Base-by-base conservation (phyloP, 2,113 vertebrate genomes). In the Cyprinodon variegatus region DNA sequence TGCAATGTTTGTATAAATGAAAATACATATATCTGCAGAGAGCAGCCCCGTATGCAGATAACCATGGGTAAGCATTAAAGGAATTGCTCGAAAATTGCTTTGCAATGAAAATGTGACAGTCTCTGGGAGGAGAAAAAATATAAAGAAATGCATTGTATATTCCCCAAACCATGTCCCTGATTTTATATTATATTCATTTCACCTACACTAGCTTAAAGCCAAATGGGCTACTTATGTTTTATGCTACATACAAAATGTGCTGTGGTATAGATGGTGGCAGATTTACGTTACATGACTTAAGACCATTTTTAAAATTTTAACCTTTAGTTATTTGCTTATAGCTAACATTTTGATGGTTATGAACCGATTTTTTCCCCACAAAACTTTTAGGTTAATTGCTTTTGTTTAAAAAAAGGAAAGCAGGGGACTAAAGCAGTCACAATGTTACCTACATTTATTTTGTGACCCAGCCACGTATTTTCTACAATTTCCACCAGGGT, bases 1-100 rank as follows among this genome's bases (percentile, higher is more conserved):
- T 59, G 29, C 2, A 36, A 77, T 86, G 76, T 82, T 86, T 84
- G 74, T 81, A 76, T 78, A 78, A 91, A 90, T 86, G 68, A 86
- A 89, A 90, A 86, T 85, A 72, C 83, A 88, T 88, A 84, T 83
- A 92, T 89, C 88, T 88, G 79, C 84, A 68, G 75, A 78, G 61
- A 64, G 79, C 88, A 92, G 86, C 74, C 74, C 66, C 74, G 72
- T 81, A 81, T 83, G 75, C 72, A 83, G 85, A 89, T 85, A 88
- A 83, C 74, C 59, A 50, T 0, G 65, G 69, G 76, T 83, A 75
- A 65, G 63, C 53, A 59, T 86, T 62, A 66, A 74, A 76, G 74
- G 76, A 72, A 78, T 80, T 88, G 85, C 74, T 67, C 81, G 73
- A 48, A 82, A 88, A 87, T 86, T 61, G 83, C 50, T 88, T 78